Conservation (phyloP, 1,140 invertebrate species). For the Ruditapes philippinarum region DNA sequence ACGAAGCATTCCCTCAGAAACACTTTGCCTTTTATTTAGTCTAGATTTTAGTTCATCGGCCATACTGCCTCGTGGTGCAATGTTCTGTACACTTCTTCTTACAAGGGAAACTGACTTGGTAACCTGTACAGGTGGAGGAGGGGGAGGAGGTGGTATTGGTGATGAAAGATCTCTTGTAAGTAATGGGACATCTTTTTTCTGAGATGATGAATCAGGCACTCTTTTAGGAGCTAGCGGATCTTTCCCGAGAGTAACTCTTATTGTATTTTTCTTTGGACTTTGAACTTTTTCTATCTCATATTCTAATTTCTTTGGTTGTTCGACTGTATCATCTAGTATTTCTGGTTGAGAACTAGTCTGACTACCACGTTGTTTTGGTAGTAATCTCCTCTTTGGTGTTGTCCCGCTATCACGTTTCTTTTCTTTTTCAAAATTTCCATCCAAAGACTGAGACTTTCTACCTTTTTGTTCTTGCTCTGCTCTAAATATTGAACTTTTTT, state of each 20-base stretch:
- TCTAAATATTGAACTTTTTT: background rate
- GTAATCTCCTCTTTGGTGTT: background rate
- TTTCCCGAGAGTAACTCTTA: conserved; percentile 51
- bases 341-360: background rate
- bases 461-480: background rate
- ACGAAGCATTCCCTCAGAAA: conserved; percentile 49
- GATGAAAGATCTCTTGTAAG: background rate
- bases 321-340: background rate
- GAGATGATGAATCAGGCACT: background rate
- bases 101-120: background rate
- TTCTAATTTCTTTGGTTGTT: background rate
- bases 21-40: conserved; percentile 31
- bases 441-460: background rate
- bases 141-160: conserved; percentile 46
- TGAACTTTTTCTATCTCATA: background rate
- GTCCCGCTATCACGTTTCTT: background rate
- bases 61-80: conserved; percentile 27
- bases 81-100: conserved; percentile 8
- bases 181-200: background rate
- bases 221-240: conserved; percentile 29
- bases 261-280: conserved; percentile 54
- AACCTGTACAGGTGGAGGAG: conserved; percentile 36
- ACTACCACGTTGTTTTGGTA: background rate
- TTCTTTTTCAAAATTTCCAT: background rate
- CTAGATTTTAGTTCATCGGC: conserved; percentile 54